Evolutionary conservation across 1,140 invertebrate genomes (phyloP).

Genomic region (Homarus americanus): DNA sequence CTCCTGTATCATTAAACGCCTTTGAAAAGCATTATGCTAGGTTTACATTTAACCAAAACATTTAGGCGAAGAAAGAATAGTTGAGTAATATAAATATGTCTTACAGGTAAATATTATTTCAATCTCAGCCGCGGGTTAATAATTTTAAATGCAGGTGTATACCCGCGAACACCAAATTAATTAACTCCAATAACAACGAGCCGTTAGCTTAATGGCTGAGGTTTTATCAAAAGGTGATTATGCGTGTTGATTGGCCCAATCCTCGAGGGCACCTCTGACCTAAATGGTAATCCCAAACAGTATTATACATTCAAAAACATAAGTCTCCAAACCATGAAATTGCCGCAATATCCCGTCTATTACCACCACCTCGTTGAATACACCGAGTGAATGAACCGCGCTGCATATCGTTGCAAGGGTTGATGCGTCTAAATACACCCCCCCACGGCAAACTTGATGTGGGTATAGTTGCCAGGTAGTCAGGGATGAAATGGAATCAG

Average conservation of each 20-base stretch:
- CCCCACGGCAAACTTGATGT: conserved; percentile 9
- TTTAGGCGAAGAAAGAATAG: too few relatives aligned
- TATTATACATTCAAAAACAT: conserved; percentile 35
- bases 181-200: conserved; percentile 15
- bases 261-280: background rate
- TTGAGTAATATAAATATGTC: too few relatives aligned
- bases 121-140: background rate
- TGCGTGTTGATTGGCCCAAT: conserved; percentile 29
- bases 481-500: conserved; percentile 16
- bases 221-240: conserved; percentile 43
- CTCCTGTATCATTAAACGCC: too few relatives aligned
- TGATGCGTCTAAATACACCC: conserved; percentile 26
- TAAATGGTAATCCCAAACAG: conserved; percentile 19
- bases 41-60: too few relatives aligned
- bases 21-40: too few relatives aligned
- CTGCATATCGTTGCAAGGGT: conserved; percentile 25
- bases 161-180: background rate
- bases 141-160: background rate
- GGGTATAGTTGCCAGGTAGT: conserved; percentile 10
- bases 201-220: background rate
- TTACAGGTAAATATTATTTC: background rate
- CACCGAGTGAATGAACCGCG: conserved; percentile 2
- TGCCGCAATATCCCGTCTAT: conserved; percentile 21
- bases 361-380: conserved; percentile 2
- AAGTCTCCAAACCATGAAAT: conserved; percentile 53